Evolutionary conservation across 92 coral and sea anemone genomes (phyloP).

Genomic region (Bergia sp.): DNA sequence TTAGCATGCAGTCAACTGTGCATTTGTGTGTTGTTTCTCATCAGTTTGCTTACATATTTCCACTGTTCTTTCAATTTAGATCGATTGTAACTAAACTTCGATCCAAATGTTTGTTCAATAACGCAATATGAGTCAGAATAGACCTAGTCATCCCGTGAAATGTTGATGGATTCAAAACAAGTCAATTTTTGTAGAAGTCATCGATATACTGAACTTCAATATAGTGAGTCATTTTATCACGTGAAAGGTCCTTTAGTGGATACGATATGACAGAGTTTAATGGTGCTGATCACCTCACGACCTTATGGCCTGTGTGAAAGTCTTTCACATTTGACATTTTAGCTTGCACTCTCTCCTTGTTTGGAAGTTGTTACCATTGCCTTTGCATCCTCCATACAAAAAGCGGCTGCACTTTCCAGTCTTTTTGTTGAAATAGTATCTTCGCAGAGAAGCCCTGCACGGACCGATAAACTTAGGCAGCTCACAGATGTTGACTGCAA

Average conservation of each 20-base stretch:
- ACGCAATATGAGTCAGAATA: neutral
- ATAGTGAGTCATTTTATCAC: neutral
- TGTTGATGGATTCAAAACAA: neutral
- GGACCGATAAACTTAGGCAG: conserved; percentile 68
- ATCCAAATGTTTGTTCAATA: neutral
- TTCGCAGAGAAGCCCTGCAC: conserved; percentile 47
- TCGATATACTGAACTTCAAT: neutral
- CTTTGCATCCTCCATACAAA: conserved; percentile 63
- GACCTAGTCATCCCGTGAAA: neutral
- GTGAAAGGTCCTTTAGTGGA: neutral
- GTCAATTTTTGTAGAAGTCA: conserved; percentile 12
- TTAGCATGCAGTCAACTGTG: conserved; percentile 4
- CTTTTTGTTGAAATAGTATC: conserved; percentile 69
- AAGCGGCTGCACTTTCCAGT: conserved; percentile 66
- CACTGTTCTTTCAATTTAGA: neutral
- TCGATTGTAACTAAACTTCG: neutral
- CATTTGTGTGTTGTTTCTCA: neutral
- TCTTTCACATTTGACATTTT: conserved; percentile 50
- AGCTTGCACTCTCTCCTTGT: conserved; percentile 73
- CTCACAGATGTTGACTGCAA: conserved; percentile 56
- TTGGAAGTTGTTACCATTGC: conserved; percentile 78
- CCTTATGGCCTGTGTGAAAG: neutral
- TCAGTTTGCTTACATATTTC: neutral
- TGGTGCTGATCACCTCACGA: neutral
- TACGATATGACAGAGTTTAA: neutral